Conservation (phyloP, 2,888 invertebrate species). For the Seira musarum region DNA sequence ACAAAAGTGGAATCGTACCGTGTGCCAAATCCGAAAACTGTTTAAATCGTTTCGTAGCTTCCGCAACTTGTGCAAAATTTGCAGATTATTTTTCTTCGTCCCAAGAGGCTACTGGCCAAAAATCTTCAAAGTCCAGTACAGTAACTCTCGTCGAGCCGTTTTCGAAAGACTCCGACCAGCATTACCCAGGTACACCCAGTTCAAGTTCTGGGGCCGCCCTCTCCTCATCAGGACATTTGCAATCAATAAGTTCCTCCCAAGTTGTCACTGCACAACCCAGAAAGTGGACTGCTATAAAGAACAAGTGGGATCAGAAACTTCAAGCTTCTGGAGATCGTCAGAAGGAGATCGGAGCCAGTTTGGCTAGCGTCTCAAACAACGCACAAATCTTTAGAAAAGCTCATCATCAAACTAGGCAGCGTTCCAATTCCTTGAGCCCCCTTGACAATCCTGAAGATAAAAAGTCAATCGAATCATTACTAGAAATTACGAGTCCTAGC, state of each 20-base stretch:
- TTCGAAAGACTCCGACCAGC: constrained; percentile 13
- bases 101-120: constrained; percentile 30
- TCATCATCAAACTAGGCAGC: constrained; percentile 48
- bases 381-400: constrained; percentile 53
- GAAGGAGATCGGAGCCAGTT: constrained; percentile 54
- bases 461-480: constrained; percentile 43
- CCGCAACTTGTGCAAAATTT: constrained; percentile 60
- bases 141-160: constrained; percentile 40
- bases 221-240: background rate
- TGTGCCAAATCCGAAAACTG: constrained; percentile 69
- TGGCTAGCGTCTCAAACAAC: constrained; percentile 54
- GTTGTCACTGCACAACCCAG: constrained; percentile 53
- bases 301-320: constrained; percentile 62
- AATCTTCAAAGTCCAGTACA: constrained; percentile 31
- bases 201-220: constrained; percentile 16
- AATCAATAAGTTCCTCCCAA: background rate
- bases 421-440: constrained; percentile 51
- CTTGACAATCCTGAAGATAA: constrained; percentile 50
- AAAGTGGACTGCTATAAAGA: constrained; percentile 61
- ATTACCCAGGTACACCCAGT: constrained; percentile 25
- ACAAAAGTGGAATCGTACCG: constrained; percentile 46
- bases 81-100: constrained; percentile 47
- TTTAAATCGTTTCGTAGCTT: constrained; percentile 64
- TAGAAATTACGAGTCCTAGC: constrained; percentile 55
- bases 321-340: constrained; percentile 58